These are phyloP conservation scores for Gracilinanus agilis DNA, from an alignment of 2,113 vertebrate species.

Conservation along the genomic window DNA sequence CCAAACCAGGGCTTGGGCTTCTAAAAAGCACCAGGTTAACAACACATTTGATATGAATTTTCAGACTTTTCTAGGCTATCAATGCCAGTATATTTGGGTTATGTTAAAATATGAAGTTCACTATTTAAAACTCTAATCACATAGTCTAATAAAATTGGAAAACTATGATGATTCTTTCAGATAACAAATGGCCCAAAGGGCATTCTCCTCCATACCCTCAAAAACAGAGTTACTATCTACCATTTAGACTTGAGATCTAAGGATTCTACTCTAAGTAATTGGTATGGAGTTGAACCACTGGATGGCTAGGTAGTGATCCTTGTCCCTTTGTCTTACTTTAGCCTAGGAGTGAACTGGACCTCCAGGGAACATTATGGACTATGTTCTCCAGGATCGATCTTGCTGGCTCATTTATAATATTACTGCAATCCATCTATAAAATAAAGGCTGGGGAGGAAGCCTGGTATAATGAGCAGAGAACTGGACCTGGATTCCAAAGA, in stretches of 20 bases:
- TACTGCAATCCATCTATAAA: not conserved
- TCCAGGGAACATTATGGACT: not conserved
- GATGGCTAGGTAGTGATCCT: not conserved
- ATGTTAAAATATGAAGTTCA: not conserved
- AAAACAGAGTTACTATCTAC: not conserved
- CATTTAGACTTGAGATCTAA: not conserved
- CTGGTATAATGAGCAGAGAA: not conserved
- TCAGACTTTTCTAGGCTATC: not conserved
- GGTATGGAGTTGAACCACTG: not conserved
- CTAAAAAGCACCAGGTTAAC: not conserved
- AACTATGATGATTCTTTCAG: not conserved
- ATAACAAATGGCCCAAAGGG: not conserved
- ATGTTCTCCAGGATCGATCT: not conserved
- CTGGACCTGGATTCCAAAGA: not conserved
- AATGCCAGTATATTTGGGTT: not conserved
- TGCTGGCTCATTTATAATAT: not conserved
- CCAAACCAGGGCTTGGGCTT: not conserved
- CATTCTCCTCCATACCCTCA: not conserved
- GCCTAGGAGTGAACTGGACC: not conserved
- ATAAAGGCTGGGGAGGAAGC: not conserved
- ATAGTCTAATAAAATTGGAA: not conserved
- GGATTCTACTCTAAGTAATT: not conserved
- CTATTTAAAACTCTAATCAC: not conserved
- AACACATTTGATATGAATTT: not conserved
- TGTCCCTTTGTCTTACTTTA: not conserved